Conservation (phyloP, 2,113 vertebrate genomes). For the Dryoscopus gambensis region DNA sequence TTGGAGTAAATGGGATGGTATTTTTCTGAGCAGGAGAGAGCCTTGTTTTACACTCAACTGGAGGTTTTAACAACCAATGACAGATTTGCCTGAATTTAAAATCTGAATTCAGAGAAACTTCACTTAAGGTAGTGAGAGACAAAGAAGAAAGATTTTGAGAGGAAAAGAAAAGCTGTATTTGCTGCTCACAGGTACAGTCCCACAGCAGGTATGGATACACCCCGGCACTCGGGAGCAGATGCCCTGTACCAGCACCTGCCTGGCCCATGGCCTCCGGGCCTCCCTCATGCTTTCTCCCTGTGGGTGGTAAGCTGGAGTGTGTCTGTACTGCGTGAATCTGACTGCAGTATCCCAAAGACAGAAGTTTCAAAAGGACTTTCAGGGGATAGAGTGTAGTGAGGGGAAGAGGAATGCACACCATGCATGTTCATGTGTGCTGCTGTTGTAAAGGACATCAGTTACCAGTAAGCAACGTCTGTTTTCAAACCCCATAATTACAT, state of each 20-base stretch:
- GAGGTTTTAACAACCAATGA: neutral
- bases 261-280: neutral
- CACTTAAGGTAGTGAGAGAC: neutral
- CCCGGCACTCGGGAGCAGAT: neutral
- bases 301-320: accelerated
- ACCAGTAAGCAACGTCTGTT: neutral
- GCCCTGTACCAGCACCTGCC: neutral
- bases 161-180: neutral
- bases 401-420: neutral
- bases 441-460: neutral
- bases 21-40: neutral
- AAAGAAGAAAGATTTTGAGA: neutral
- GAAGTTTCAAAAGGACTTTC: neutral
- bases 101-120: neutral
- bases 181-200: neutral
- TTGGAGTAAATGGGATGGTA: neutral
- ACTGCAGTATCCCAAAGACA: neutral
- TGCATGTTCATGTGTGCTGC: neutral
- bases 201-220: neutral
- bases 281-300: neutral
- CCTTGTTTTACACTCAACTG: neutral
- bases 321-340: accelerated
- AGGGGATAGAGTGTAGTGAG: neutral
- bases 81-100: neutral
- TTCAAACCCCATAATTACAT: neutral